Conservation (phyloP, 2,113 vertebrate species). For the Felis chaus region DNA sequence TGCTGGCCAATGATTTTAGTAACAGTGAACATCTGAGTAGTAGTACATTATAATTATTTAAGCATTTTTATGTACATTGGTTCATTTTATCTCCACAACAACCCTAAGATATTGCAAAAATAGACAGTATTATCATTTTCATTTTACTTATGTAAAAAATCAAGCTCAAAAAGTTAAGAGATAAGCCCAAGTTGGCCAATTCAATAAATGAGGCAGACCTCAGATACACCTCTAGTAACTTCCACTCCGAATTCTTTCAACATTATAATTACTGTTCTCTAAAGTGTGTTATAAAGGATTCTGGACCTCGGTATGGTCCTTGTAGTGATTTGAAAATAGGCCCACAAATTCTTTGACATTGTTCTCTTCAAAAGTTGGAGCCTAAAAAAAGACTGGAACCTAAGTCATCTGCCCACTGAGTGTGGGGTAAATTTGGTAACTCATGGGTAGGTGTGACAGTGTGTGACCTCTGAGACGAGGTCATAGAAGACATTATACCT, state of each 20-base stretch:
- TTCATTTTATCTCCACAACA: slow-evolving; percentile 23
- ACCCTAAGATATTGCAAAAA: background rate
- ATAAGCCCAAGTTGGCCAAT: background rate
- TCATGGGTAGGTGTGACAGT: background rate
- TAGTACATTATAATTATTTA: background rate
- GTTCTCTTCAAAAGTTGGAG: background rate
- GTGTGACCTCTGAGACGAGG: background rate
- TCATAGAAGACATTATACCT: background rate
- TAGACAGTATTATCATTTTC: background rate
- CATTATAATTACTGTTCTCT: background rate
- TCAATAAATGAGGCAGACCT: background rate
- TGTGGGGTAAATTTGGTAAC: background rate
- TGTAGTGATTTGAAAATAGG: background rate
- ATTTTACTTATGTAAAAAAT: slow-evolving; percentile 37
- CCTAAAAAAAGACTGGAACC: background rate
- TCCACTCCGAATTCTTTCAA: background rate
- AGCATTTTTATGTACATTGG: background rate
- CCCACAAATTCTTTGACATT: background rate
- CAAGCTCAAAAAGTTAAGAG: slow-evolving; percentile 17
- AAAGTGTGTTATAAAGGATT: slow-evolving; percentile 7
- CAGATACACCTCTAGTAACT: background rate
- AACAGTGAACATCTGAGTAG: slow-evolving; percentile 13
- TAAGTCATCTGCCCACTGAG: background rate
- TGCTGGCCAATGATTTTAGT: slow-evolving; percentile 36
- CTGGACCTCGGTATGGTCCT: background rate